Conservation (phyloP, 2,113 vertebrate species). For the Menura novaehollandiae region DNA sequence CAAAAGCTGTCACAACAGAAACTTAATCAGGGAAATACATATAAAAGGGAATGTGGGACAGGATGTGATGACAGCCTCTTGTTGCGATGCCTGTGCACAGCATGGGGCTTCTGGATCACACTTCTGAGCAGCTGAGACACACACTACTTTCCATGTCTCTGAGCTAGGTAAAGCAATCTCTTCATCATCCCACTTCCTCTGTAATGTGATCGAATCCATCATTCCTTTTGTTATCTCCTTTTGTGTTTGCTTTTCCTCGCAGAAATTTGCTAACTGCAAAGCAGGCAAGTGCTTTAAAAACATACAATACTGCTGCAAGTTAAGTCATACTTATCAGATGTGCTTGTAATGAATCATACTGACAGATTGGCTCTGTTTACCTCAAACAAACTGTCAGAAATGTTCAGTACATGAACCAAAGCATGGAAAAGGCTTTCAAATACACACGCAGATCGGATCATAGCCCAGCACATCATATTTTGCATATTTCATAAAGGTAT, state of each 20-base stretch:
- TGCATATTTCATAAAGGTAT: conserved; percentile 43
- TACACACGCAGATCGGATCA: background rate
- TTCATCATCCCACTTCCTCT: conserved; percentile 52
- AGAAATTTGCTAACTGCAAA: conserved; percentile 37
- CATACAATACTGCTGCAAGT: background rate
- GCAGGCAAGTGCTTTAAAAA: conserved; percentile 19
- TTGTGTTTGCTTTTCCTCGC: conserved; percentile 6
- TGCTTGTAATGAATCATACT: background rate
- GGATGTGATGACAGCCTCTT: conserved; percentile 52
- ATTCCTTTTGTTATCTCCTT: conserved; percentile 19
- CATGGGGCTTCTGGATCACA: conserved; percentile 28
- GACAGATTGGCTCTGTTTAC: conserved; percentile 42
- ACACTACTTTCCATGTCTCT: conserved; percentile 36
- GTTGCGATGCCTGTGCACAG: conserved; percentile 15
- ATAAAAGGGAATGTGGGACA: background rate
- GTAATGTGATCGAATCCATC: conserved; percentile 13
- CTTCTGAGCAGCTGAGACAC: conserved; percentile 39
- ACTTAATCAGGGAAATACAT: conserved; percentile 45
- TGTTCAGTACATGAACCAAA: background rate
- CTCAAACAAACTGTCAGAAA: conserved; percentile 48
- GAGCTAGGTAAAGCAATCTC: conserved; percentile 1
- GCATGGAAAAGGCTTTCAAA: conserved; percentile 30
- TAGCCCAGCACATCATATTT: background rate
- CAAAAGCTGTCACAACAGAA: conserved; percentile 67
- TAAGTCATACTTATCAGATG: conserved; percentile 33